Evolutionary conservation across 2,113 vertebrate species (phyloP).

Genomic region (Eupsittula cactorum): DNA sequence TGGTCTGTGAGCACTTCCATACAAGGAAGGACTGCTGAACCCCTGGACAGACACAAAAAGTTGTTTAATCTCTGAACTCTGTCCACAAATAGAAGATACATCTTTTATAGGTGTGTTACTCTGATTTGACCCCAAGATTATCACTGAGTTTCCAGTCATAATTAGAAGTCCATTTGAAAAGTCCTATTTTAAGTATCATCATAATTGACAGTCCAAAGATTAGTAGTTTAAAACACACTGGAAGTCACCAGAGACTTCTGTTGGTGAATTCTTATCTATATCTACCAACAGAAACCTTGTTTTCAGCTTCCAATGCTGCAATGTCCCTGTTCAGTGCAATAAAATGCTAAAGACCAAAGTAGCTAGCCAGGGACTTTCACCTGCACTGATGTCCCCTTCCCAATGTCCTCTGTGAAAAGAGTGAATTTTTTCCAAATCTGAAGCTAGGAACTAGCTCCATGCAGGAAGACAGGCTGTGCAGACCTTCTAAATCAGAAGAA

Average conservation of each 20-base stretch:
- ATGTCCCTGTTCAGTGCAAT: neutral
- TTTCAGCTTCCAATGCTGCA: constrained; percentile 17
- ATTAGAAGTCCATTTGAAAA: neutral
- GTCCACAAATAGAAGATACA: neutral
- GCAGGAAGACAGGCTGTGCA: neutral
- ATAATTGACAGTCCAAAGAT: constrained; percentile 24
- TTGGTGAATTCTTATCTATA: constrained; percentile 34
- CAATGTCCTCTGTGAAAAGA: neutral
- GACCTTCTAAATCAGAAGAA: neutral
- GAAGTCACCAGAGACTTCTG: neutral
- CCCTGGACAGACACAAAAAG: neutral
- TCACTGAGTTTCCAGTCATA: neutral
- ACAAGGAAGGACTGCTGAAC: neutral
- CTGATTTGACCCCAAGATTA: neutral
- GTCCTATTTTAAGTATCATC: neutral
- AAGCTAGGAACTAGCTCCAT: neutral
- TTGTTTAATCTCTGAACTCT: constrained; percentile 14
- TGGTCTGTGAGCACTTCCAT: neutral
- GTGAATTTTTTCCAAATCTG: neutral
- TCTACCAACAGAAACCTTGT: neutral
- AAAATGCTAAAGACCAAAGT: constrained; percentile 10
- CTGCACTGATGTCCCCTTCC: neutral
- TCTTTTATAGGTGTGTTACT: neutral
- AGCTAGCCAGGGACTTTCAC: constrained; percentile 14
- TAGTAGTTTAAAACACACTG: neutral